Base-by-base conservation (phyloP, 2,888 invertebrate species). In the Scaptomyza flava region DNA sequence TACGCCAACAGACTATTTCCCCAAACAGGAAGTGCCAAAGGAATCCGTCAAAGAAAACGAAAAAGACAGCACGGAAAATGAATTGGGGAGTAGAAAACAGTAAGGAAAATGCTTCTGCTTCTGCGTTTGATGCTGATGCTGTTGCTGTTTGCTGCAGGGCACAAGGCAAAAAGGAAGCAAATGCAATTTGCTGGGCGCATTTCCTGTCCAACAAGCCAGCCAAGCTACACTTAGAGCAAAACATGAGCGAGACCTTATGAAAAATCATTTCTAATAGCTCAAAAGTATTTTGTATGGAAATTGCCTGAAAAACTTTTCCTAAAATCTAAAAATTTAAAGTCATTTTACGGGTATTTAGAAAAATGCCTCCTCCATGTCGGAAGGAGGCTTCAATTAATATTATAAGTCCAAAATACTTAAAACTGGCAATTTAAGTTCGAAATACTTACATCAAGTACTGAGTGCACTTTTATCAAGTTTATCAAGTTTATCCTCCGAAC, bases 141-240 rank as follows among this genome's bases (percentile, higher is more conserved):
- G 8, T 1, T 17, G 17, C 17, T 34, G 3, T 34, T 41, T 38
- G 50, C 63, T 12, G 17, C 17, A 17, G 17, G 17, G 17, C 17
- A 17, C 9, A 47, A 23, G 68, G 63, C 68, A 33, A 68, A 66
- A 36, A 34, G 45, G 58, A 64, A 66, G 67, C 64, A 82, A 80
- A 82, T 81, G 81, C 80, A 80, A 76, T 82, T 81, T 82, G 47
- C 67, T 59, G 66, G 46, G 50, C 66, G 68, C 75, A 75, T 61
- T 47, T 68, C 68, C 56, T 62, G 67, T 59, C 52, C 70, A 46
- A 51, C 62, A 45, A 61, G 48, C 42, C 61, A 48, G 43, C 36
- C 38, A 38, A 38, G 43, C 30, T 30, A 27, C 38, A 51, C 27
- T 27, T 0, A 0, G 2, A 14, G 1, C 36, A 48, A 34, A 11